Evolutionary conservation across 2,113 vertebrate species (phyloP).

Genomic region (Etheostoma cragini): DNA sequence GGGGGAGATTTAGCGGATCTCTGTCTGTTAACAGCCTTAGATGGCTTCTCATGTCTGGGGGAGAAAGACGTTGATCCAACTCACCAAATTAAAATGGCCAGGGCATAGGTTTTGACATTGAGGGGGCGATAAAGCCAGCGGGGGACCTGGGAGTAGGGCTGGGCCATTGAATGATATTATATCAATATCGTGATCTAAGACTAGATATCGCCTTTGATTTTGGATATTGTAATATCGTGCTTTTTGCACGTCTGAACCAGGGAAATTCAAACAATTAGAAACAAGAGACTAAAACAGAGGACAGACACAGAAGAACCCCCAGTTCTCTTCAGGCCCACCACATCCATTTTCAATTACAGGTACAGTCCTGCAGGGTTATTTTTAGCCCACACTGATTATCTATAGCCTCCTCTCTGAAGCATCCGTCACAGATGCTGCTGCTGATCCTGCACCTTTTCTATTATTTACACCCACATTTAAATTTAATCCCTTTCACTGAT

Average conservation of each 20-base stretch:
- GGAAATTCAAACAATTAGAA: no score
- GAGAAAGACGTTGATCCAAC: not conserved
- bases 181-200: no score
- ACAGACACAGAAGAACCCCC: not conserved
- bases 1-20: not conserved
- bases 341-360: constrained; percentile 54
- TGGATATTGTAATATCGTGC: no score
- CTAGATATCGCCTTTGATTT: no score
- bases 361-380: constrained; percentile 49
- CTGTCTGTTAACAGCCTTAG: constrained; percentile 1
- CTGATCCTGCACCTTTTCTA: constrained; percentile 44
- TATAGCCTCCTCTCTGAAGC: constrained; percentile 48
- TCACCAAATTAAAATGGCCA: not conserved
- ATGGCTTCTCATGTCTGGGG: constrained; percentile 2
- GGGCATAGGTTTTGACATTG: not conserved
- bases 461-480: constrained; percentile 58
- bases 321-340: constrained; percentile 12
- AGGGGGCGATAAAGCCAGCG: no score
- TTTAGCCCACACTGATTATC: constrained; percentile 45
- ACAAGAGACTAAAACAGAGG: not conserved
- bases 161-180: no score
- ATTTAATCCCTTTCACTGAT: not conserved
- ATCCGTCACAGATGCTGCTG: constrained; percentile 38
- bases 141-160: no score
- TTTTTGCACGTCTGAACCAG: no score